Evolutionary conservation across 2,888 invertebrate genomes (phyloP).

Genomic region (Aleiodes testaceus): DNA sequence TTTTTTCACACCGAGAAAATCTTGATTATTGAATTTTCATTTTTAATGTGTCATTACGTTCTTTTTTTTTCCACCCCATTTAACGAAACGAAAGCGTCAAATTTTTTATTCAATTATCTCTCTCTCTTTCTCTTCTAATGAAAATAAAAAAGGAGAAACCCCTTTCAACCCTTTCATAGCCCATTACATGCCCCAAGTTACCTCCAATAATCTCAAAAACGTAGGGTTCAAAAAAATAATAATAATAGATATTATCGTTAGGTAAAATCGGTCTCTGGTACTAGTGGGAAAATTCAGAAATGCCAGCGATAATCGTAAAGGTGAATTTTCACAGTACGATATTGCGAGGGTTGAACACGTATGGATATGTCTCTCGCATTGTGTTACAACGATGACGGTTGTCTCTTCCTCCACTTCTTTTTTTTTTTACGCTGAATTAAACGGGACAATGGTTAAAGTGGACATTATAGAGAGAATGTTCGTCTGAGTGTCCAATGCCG

Average conservation of each 20-base stretch:
- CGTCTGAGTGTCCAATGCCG: slow-evolving; percentile 49
- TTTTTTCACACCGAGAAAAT: no score
- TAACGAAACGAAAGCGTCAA: no score
- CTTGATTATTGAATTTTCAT: no score
- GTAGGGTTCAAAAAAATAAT: slow-evolving; percentile 23
- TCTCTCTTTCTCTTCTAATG: no score
- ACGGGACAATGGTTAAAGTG: slow-evolving; percentile 58
- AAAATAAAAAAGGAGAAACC: no score
- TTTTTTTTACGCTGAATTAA: slow-evolving; percentile 58
- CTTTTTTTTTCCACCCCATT: no score
- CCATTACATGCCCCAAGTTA: not conserved
- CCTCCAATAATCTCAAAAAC: not conserved
- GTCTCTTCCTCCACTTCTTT: slow-evolving; percentile 42
- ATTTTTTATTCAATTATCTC: no score
- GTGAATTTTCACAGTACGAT: slow-evolving; percentile 44
- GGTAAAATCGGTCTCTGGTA: slow-evolving; percentile 41
- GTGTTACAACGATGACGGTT: slow-evolving; percentile 37
- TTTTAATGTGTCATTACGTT: no score
- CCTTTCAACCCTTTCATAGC: not conserved
- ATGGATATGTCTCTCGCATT: slow-evolving; percentile 22
- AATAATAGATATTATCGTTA: slow-evolving; percentile 36
- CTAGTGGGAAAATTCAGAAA: slow-evolving; percentile 36
- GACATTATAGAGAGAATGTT: slow-evolving; percentile 58
- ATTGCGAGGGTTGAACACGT: slow-evolving; percentile 43
- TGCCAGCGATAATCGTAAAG: slow-evolving; percentile 47